Conservation (phyloP, 2,797 vertebrate species). For the Leuciscus waleckii region DNA sequence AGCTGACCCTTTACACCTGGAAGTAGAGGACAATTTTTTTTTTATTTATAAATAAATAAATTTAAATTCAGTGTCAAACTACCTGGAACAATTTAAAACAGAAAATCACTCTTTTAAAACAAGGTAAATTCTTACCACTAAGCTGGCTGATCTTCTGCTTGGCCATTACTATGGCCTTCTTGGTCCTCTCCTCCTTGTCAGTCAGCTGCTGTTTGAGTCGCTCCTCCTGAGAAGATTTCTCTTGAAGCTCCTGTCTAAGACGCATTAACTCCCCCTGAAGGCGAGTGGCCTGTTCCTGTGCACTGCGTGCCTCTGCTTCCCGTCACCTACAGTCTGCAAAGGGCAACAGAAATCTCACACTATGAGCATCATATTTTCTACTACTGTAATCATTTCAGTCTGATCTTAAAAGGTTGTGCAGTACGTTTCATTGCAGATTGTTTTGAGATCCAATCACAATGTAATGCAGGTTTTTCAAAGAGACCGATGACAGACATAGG, state of each 20-base stretch:
- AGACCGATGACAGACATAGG: not conserved
- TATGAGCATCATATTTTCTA: not conserved
- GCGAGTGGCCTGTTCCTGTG: conserved; percentile 86
- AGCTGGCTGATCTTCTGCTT: conserved; percentile 93
- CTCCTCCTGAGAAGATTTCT: conserved; percentile 88
- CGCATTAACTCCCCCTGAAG: conserved; percentile 85
- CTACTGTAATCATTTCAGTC: not conserved
- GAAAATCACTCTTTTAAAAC: not conserved
- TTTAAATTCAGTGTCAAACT: not conserved
- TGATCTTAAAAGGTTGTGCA: not conserved
- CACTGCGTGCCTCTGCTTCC: conserved; percentile 82
- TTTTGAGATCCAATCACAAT: not conserved
- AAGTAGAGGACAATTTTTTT: not conserved
- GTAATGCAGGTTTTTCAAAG: not conserved
- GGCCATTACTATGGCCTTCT: conserved; percentile 88
- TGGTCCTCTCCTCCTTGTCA: conserved; percentile 95
- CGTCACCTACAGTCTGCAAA: conserved; percentile 85
- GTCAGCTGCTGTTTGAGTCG: conserved; percentile 88
- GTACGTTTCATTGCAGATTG: not conserved
- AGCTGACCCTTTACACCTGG: conserved; percentile 88
- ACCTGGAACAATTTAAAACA: not conserved
- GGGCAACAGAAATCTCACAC: not conserved
- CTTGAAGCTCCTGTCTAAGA: conserved; percentile 90
- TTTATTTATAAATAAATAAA: not conserved
- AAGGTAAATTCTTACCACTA: conserved; percentile 71